A percentile compares a stretch with the other conserved stretches of the same genome.
Conservation (phyloP, 2,797 vertebrate species). For the Notamacropus eugenii region DNA sequence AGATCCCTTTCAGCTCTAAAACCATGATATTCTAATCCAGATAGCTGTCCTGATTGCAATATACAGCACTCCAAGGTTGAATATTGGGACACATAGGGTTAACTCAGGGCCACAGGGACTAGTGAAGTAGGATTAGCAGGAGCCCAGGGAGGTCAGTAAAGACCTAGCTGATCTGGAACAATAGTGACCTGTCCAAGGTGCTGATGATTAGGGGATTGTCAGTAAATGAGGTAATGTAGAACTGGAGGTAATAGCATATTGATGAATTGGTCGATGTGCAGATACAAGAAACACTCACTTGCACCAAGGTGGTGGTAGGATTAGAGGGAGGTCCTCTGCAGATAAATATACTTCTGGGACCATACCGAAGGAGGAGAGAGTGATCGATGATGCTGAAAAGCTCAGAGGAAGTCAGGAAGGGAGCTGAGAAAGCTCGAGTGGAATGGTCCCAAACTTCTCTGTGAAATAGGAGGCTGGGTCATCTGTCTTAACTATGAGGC, state of each 20-base stretch:
- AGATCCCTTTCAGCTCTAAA: background rate
- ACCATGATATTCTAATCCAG: background rate
- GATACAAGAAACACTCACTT: background rate
- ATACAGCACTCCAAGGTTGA: background rate
- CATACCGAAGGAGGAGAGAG: background rate
- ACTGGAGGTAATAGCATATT: background rate
- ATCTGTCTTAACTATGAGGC: background rate
- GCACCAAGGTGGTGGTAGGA: background rate
- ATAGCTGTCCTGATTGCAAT: background rate
- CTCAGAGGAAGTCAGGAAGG: background rate
- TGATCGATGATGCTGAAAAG: background rate
- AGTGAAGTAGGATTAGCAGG: background rate
- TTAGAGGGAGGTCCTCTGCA: background rate
- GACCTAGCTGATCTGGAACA: background rate
- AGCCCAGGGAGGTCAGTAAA: background rate
- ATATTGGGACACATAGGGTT: background rate
- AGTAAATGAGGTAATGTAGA: background rate
- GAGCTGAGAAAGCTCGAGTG: background rate
- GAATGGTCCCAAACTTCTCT: background rate
- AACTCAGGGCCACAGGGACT: background rate
- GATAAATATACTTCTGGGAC: background rate
- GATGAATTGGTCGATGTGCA: background rate
- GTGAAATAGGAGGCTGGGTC: background rate
- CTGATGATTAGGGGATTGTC: background rate
- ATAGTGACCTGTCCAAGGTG: background rate